Evolutionary conservation across 2,888 invertebrate species (phyloP), one percentile per base, ranked within the genome.

Genomic region (Thalpophila matura): DNA sequence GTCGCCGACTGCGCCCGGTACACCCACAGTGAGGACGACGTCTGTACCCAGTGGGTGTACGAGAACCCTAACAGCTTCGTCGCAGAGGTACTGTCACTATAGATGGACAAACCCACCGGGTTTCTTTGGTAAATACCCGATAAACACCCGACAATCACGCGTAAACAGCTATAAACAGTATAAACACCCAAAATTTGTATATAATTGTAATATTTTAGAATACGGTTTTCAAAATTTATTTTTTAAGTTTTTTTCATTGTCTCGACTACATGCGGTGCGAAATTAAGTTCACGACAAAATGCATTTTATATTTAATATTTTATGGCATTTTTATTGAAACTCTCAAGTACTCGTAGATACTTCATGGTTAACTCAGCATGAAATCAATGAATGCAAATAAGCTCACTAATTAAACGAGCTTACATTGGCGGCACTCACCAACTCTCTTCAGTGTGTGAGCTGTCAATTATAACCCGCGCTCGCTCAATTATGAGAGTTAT

Each of bases 31-130:
- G 46, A 29, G 1, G 59, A 75, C 3, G 62, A 79, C 38, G 45
- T 57, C 12, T 94, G 94, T 77, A 74, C 57, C 0, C 85, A 87
- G 14, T 94, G 93, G 93, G 68, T 89, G 4, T 94, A 93, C 26
- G 90, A 92, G 27, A 77, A 86, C 2, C 90, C 92, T 0, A 54
- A 90, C 72, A 93, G 93, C 57, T 94, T 94, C 47, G 86, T 92
- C 0, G 91, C 92, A 4, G 94, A 94, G 89, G 94, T 94, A n/a
- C n/a, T n/a, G n/a, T n/a, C n/a, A n/a, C n/a, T n/a, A n/a, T n/a
- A n/a, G n/a, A n/a, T n/a, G n/a, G n/a, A n/a, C n/a, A n/a, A n/a
- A n/a, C n/a, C n/a, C n/a, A n/a, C n/a, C n/a, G n/a, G n/a, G n/a
- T n/a, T n/a, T n/a, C n/a, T n/a, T n/a, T n/a, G n/a, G n/a, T n/a